Base-by-base conservation (phyloP, 2,888 invertebrate species). In the Atrina japonica region DNA sequence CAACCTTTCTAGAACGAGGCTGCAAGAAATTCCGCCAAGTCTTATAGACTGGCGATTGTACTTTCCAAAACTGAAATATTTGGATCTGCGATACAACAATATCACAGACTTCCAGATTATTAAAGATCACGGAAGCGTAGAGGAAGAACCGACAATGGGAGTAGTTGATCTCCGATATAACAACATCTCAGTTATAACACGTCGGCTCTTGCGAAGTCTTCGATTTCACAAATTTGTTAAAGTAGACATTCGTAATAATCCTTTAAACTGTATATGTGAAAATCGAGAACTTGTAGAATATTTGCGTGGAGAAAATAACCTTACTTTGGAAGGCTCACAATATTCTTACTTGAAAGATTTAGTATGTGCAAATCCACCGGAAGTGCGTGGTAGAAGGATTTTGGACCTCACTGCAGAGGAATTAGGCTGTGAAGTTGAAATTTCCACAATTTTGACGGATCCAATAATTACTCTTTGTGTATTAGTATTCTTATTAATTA, bases 371-470 rank as follows among this genome's bases (percentile, higher is more conserved):
- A 58, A 23, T 27, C 66, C 66, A 35, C 35, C 21, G 11, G 27
- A 23, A 3, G 49, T 66, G 14, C 35, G 49, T 11, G 66, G 66
- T 0, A 45, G 66, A 11, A n/a, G 47, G 30, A 49, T 66, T 16
- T 7, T 50, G 14, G 47, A 45, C n/a, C 40, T 66, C 23, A n/a
- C 35, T 7, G 49, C 41, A 6, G 16, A 9, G 9, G 66, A 66
- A 23, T 27, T 66, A n/a, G 66, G 58, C 1, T 66, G 66, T 58
- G 66, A 58, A 40, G 40, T n/a, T 29, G 58, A 66, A 58, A 58
- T 49, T n/a, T 6, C 35, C 21, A 23, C 30, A 14, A 23, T 66
- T 3, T n/a, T 49, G 18, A 25, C 25, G 18, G 61, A 30, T 2
- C 61, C 61, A 6, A 49, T 61, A 16, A 49, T 61, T 18, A n/a